phyloP scores from a whole-genome alignment of 2,797 vertebrate genomes.

The Argya squamiceps region DNA sequence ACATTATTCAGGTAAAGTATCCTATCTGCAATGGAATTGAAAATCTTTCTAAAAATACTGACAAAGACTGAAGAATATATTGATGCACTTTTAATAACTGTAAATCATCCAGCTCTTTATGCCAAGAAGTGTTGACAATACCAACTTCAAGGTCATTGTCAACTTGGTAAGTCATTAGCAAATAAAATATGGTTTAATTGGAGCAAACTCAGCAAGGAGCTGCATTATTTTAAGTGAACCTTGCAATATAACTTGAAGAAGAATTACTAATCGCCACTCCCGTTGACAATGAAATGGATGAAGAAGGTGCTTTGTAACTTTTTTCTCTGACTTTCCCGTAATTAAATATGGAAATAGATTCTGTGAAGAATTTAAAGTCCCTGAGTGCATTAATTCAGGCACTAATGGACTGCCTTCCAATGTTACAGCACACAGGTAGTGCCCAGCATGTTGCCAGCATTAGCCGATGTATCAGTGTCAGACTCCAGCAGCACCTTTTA shows the following conservation, averaged over 20 bases:
- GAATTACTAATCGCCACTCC: conserved; percentile 86
- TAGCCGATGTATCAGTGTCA: conserved; percentile 65
- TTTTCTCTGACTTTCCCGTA: conserved; percentile 81
- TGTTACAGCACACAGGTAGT: conserved; percentile 65
- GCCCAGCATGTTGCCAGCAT: conserved; percentile 60
- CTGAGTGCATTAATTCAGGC: conserved; percentile 80
- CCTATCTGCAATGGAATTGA: conserved; percentile 73
- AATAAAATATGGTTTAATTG: conserved; percentile 91
- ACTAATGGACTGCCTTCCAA: conserved; percentile 82
- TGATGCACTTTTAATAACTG: conserved; percentile 77
- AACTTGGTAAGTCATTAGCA: conserved; percentile 87
- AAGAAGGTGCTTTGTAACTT: conserved; percentile 80
- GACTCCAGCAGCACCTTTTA: conserved; percentile 14
- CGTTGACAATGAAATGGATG: conserved; percentile 89
- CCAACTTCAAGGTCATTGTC: conserved; percentile 87
- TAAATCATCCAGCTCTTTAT: conserved; percentile 80
- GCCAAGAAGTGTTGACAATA: conserved; percentile 81
- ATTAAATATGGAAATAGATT: conserved; percentile 90
- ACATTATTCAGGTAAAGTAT: conserved; percentile 68
- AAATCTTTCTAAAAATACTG: conserved; percentile 73
- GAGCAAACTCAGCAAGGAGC: conserved; percentile 84
- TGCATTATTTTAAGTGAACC: conserved; percentile 90
- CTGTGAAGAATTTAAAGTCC: conserved; percentile 81
- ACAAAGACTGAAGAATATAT: conserved; percentile 73
- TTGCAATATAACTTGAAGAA: conserved; percentile 87